Base-by-base conservation (phyloP, 2,113 vertebrate species). In the Notarius quadriscutis region DNA sequence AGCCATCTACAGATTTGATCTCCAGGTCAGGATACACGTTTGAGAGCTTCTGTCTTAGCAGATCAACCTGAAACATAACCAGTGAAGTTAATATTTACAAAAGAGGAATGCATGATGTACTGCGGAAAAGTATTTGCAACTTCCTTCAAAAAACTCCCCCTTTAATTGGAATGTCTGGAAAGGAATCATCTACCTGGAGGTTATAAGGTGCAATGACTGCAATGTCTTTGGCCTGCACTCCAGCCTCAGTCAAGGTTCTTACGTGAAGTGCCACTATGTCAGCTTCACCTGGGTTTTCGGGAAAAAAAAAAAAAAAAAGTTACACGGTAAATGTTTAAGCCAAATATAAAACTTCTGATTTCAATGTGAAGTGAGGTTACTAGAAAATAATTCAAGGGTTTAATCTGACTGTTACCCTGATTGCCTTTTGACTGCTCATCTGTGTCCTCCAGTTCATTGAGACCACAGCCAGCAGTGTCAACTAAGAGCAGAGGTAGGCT, bases 381-480 rank as follows among this genome's bases (percentile, higher is more conserved):
- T 2, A 62, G 1, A 17, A 14, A 81, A 84, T 57, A 79, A 9
- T 58, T 72, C 71, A 53, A 84, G 63, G 30, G 20, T 58, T 17
- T 62, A 50, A 27, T 53, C n/a, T 83, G 80, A 41, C 17, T 1
- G 0, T 41, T 91, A 99, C 98, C 98, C 88, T 95, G 93, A 87
- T 99, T 99, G 18, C 98, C 98, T 90, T 95, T 97, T 0, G 98
- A 99, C 92, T 97, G 97, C 15, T 97, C 97, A 1, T 98, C 96
- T 4, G 96, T 89, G 50, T 94, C 92, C 8, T 99, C 97, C 90
- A 97, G 95, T 89, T 99, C 98, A 25, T 93, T 95, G 4, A 99
- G 95, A 72, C 97, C 98, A 0, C 97, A 99, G 90, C 97, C 96
- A 0, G 97, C 96, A 0, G 98, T 99, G 94, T 99, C 98, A 34